Base-by-base conservation (phyloP, 2,797 vertebrate species). In the Silurus aristotelis region DNA sequence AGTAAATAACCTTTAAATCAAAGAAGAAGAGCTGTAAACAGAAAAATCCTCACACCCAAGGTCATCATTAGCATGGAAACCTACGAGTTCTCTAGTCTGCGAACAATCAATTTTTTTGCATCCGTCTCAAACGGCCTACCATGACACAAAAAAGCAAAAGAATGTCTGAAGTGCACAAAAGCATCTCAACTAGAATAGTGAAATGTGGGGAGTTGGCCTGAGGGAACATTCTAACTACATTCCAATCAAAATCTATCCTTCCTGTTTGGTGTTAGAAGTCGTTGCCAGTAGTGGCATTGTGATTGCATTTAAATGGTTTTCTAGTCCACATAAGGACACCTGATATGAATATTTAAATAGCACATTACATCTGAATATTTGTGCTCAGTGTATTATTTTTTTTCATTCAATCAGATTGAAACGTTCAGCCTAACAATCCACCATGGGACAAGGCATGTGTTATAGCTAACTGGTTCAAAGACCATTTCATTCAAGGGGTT, bases 321-420 rank as follows among this genome's bases (percentile, higher is more conserved):
- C 22, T 52, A 6, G 61, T 66, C 61, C 61, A 80, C 78, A 19
- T 25, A 25, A 46, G 20, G 43, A 25, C 22, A 48, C 60, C 78
- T 80, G 78, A 52, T 66, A 13, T 66, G 63, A 66, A 80, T 27
- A 66, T 20, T 80, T 63, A 63, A 79, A n/a, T 79, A 10, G 19
- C 8, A 61, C 31, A 61, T 14, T 17, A 17, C 14, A 63, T 17
- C 13, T 43, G 46, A 64, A 25, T 12, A n/a, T 80, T 64, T 64
- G 60, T 2, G 12, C 14, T 64, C 3, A 14, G 38, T 64, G 15
- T 80, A 9, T 4, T 80, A 3, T 52, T 52, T 15, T 80, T 25
- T 4, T 80, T 7, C 38, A 80, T 22, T 52, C 48, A 9, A 25
- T 64, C 38, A 63, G 12, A 46, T 79, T 19, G 43, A 55, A 46